Evolutionary conservation across 1,140 invertebrate genomes (phyloP).

Genomic region (Diabrotica virgifera): DNA sequence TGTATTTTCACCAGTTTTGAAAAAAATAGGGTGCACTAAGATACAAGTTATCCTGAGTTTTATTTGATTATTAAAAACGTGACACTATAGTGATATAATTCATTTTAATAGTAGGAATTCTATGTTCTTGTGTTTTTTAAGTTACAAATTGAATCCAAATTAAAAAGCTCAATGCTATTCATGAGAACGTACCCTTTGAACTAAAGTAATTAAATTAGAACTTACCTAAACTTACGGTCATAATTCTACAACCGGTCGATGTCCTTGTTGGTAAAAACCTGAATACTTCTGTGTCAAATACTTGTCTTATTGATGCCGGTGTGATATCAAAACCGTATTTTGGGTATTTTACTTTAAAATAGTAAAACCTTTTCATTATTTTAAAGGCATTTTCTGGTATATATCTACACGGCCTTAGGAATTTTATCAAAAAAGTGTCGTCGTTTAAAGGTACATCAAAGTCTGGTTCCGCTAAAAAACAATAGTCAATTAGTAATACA

Average conservation of each 20-base stretch:
- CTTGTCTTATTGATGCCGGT: conserved; percentile 51
- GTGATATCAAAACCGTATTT: conserved; percentile 52
- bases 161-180: not conserved
- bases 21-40: too few relatives aligned
- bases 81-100: too few relatives aligned
- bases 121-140: too few relatives aligned
- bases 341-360: conserved; percentile 56
- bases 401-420: conserved; percentile 76
- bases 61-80: too few relatives aligned
- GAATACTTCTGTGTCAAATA: conserved; percentile 54
- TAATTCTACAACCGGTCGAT: conserved; percentile 54
- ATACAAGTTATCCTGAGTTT: too few relatives aligned
- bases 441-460: conserved; percentile 65
- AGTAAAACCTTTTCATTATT: conserved; percentile 61
- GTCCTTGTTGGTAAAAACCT: conserved; percentile 57
- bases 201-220: not conserved
- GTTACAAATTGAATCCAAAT: not conserved
- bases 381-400: conserved; percentile 72
- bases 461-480: conserved; percentile 51
- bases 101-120: too few relatives aligned
- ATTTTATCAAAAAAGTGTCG: conserved; percentile 65
- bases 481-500: not conserved
- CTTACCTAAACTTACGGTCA: conserved; percentile 48
- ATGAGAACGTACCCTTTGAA: not conserved
- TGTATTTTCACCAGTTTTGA: too few relatives aligned